These are phyloP conservation scores for Vireo altiloquus DNA, from an alignment of 2,113 vertebrate species.

Conservation along the genomic window DNA sequence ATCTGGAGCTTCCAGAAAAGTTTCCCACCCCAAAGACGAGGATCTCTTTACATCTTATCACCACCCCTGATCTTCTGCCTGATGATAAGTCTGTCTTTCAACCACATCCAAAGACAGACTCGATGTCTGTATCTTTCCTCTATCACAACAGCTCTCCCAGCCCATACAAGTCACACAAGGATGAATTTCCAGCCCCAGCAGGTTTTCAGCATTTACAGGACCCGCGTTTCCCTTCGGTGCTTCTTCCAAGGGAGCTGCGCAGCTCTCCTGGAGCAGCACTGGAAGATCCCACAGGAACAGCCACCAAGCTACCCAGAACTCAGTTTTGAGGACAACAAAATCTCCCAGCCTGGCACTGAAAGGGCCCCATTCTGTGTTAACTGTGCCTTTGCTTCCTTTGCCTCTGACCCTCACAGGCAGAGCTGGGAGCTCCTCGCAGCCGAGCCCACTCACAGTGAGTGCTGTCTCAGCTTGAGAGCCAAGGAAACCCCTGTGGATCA, in stretches of 20 bases:
- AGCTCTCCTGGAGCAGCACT: neutral
- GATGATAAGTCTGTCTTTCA: neutral
- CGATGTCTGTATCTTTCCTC: neutral
- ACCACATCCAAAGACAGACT: neutral
- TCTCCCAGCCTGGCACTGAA: neutral
- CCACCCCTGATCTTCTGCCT: neutral
- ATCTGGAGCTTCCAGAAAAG: neutral
- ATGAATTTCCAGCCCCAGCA: neutral
- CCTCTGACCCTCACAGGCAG: neutral
- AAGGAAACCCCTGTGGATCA: neutral
- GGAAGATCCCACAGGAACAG: neutral
- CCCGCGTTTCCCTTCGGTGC: neutral
- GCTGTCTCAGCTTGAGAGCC: neutral
- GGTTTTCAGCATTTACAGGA: neutral
- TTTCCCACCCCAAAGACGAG: neutral
- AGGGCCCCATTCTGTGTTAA: neutral
- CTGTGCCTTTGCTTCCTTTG: neutral
- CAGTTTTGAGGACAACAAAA: neutral
- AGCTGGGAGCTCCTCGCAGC: neutral
- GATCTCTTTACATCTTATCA: neutral
- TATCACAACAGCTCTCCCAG: neutral
- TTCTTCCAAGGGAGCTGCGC: neutral
- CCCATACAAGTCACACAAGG: neutral
- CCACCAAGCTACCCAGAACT: neutral
- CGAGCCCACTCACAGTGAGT: neutral